Evolutionary conservation across 2,113 vertebrate genomes (phyloP).

Genomic region (Rhinoptilus africanus): DNA sequence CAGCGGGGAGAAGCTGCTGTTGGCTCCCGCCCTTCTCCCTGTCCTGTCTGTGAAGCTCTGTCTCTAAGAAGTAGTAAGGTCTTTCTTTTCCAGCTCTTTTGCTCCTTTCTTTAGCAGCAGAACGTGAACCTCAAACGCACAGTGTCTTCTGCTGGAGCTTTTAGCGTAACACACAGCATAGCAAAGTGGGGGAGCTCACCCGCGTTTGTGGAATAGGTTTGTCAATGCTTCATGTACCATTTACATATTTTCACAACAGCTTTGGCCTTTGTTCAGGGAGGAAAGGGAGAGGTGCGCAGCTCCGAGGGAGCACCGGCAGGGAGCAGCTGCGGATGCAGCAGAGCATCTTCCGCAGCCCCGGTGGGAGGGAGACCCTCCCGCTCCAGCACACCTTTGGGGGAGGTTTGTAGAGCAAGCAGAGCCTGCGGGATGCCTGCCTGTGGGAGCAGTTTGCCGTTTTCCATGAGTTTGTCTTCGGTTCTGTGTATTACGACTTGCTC

Average conservation of each 20-base stretch:
- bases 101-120: not conserved
- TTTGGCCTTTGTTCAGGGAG: not conserved
- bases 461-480: not conserved
- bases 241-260: not conserved
- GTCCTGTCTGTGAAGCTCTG: not conserved
- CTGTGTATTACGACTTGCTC: not conserved
- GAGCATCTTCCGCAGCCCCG: not conserved
- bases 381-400: not conserved
- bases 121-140: not conserved
- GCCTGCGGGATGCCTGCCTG: not conserved
- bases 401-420: not conserved
- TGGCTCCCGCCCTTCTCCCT: not conserved
- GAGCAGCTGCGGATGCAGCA: not conserved
- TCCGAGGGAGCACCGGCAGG: not conserved
- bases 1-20: not conserved
- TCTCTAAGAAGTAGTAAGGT: not conserved
- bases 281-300: not conserved
- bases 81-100: not conserved
- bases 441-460: not conserved
- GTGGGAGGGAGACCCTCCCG: not conserved
- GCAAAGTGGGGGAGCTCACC: not conserved
- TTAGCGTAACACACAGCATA: not conserved
- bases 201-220: not conserved
- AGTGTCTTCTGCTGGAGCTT: not conserved
- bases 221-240: rapidly evolving